Conservation (phyloP, 2,888 invertebrate species). For the Acrocyrtus sp. region DNA sequence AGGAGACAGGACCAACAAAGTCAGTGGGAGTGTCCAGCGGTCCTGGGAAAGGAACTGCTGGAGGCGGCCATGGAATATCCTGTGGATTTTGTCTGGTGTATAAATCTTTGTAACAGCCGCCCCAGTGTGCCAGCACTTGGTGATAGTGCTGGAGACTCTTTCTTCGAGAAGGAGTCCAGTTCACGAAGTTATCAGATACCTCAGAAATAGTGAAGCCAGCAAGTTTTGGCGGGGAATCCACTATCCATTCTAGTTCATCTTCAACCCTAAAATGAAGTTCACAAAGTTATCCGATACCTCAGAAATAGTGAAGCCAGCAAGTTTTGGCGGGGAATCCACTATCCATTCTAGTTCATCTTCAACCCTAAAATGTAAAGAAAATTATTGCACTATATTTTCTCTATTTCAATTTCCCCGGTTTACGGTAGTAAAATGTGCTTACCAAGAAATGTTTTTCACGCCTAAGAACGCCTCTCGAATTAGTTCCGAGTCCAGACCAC, state of each 20-base stretch:
- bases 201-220: constrained; percentile 12
- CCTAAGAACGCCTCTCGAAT: constrained; percentile 12
- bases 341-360: too few species aligned
- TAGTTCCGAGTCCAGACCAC: constrained; percentile 10
- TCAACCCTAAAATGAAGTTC: neutral
- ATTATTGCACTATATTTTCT: too few species aligned
- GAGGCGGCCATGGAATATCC: neutral
- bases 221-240: neutral
- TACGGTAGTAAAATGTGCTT: neutral
- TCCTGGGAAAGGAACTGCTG: neutral
- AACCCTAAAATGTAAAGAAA: too few species aligned
- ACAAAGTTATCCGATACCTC: neutral
- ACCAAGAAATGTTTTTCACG: constrained; percentile 27
- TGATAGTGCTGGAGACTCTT: neutral
- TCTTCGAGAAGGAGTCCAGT: constrained; percentile 15
- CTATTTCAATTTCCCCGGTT: too few species aligned
- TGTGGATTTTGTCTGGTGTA: neutral
- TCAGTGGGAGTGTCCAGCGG: neutral
- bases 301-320: neutral
- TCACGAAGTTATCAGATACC: constrained; percentile 25
- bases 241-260: constrained; percentile 13
- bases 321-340: neutral
- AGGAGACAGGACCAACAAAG: neutral
- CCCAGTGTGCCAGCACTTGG: neutral
- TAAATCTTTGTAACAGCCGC: neutral